Percentiles rank a stretch among this genome's conserved stretches.
These are phyloP conservation scores for Lobophora halterata DNA, from an alignment of 2,888 invertebrate species.

Conservation along the genomic window DNA sequence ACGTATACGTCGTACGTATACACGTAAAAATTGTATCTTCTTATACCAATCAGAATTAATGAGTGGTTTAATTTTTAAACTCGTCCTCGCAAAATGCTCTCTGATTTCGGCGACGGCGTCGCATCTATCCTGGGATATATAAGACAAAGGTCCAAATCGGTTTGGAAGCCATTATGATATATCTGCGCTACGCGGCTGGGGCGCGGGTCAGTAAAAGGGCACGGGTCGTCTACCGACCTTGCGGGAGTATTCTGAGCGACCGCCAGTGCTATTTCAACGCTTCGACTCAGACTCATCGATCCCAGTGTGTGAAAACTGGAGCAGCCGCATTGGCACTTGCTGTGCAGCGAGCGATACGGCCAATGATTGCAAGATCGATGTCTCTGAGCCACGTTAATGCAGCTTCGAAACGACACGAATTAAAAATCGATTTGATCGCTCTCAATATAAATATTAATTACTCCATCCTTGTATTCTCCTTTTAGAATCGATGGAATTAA, in stretches of 20 bases:
- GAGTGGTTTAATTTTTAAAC: constrained; percentile 8
- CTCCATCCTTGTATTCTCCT: constrained; percentile 1
- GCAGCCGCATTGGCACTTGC: constrained; percentile 69
- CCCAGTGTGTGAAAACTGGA: constrained; percentile 56
- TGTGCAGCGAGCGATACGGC: constrained; percentile 49
- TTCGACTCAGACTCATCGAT: constrained; percentile 67
- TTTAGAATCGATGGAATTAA: too few relatives aligned
- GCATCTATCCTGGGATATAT: constrained; percentile 34
- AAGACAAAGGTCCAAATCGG: constrained; percentile 38
- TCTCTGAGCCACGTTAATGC: constrained; percentile 33
- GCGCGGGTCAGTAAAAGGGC: constrained; percentile 58
- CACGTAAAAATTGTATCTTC: constrained; percentile 17
- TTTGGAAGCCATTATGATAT: constrained; percentile 42
- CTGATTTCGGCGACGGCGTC: constrained; percentile 10
- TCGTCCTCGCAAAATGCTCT: constrained; percentile 15
- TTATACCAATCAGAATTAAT: constrained; percentile 17
- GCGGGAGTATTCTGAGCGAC: constrained; percentile 58
- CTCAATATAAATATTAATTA: constrained; percentile 11
- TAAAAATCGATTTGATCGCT: constrained; percentile 25
- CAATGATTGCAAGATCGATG: constrained; percentile 58
- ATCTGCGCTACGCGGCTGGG: constrained; percentile 40
- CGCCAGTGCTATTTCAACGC: constrained; percentile 60
- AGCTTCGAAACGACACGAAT: constrained; percentile 26
- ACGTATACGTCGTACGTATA: too few relatives aligned
- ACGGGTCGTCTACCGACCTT: constrained; percentile 63